These are phyloP conservation scores for Drosophila dunni DNA, from an alignment of 1,140 invertebrate genomes.

Conservation along the genomic window DNA sequence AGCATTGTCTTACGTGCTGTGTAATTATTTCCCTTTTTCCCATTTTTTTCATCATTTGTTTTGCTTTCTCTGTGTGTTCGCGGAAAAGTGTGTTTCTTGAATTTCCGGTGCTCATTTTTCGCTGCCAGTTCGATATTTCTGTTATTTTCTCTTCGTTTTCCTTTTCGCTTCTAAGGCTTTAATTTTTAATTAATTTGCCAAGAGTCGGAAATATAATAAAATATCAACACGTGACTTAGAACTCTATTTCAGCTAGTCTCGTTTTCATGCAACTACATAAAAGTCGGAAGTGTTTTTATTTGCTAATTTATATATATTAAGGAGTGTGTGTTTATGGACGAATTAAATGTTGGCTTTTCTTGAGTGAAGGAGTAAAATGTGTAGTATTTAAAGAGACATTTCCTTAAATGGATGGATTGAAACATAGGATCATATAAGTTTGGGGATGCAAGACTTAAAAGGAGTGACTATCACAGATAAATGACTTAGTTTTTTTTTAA, in stretches of 20 bases:
- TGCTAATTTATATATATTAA: constrained; percentile 4
- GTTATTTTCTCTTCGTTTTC: constrained; percentile 3
- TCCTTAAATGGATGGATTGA: too few species aligned
- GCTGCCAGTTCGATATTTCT: constrained; percentile 43
- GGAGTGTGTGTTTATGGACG: background rate
- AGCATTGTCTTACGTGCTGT: constrained; percentile 61
- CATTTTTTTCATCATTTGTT: background rate
- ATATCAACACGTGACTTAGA: constrained; percentile 24
- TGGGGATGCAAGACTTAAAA: too few species aligned
- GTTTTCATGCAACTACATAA: background rate
- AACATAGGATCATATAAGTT: too few species aligned
- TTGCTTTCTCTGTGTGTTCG: too few species aligned
- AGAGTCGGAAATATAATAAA: constrained; percentile 48
- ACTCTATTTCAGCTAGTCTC: background rate
- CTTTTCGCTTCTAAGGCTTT: constrained; percentile 23
- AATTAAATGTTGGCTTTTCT: background rate
- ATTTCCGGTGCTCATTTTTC: constrained; percentile 36
- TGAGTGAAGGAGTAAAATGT: too few species aligned
- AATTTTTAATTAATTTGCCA: constrained; percentile 63
- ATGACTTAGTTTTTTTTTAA: too few species aligned
- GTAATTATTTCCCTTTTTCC: constrained; percentile 61
- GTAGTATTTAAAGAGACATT: too few species aligned
- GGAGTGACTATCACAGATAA: too few species aligned
- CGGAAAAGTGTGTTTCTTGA: constrained; percentile 22
- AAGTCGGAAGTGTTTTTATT: background rate